Evolutionary conservation across 2,113 vertebrate species (phyloP).

Genomic region (Bombycilla garrulus): DNA sequence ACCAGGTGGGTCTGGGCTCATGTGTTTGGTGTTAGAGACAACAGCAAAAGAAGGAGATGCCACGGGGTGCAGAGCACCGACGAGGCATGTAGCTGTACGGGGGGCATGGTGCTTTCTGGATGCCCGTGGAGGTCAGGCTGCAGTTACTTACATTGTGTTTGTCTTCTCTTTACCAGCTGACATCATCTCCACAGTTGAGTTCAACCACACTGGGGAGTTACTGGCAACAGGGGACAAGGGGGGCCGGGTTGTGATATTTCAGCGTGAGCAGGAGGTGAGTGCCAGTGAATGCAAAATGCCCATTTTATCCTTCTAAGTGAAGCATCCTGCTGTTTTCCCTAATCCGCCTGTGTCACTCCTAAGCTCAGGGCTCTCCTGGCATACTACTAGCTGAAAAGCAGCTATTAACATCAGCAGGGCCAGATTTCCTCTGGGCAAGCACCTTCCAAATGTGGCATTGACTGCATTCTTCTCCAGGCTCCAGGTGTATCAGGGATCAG

Average conservation of each 20-base stretch:
- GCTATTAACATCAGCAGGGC: constrained; percentile 23
- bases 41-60: not conserved
- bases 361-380: constrained; percentile 40
- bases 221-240: constrained; percentile 99
- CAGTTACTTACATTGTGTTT: constrained; percentile 73
- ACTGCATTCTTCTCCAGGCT: not conserved
- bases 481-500: not conserved
- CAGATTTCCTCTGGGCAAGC: not conserved
- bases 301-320: constrained; percentile 66
- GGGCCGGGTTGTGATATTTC: constrained; percentile 98
- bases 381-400: constrained; percentile 25
- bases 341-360: constrained; percentile 57
- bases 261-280: constrained; percentile 98
- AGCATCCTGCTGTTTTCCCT: constrained; percentile 68
- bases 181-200: constrained; percentile 99
- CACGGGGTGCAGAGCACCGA: not conserved
- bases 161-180: constrained; percentile 89
- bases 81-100: not conserved
- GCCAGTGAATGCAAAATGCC: constrained; percentile 62
- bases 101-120: constrained; percentile 35
- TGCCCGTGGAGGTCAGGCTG: constrained; percentile 47
- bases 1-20: not conserved
- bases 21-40: not conserved
- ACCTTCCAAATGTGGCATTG: not conserved
- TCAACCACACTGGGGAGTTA: constrained; percentile 98